phyloP scores from a whole-genome alignment of 1,140 invertebrate genomes.

The Drosophila arizonae region DNA sequence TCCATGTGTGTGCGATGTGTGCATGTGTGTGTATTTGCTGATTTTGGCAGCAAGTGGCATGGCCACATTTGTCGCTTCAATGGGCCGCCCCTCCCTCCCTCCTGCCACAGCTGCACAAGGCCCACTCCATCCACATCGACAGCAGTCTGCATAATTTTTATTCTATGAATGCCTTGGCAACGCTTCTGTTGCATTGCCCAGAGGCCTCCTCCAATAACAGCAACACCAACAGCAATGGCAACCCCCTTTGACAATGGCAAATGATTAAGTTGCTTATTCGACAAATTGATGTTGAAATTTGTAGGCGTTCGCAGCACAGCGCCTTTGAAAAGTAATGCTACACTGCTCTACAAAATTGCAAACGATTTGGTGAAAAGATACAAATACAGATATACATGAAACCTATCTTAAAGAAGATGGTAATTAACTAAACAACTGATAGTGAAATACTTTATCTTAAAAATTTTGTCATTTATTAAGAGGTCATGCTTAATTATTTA shows the following conservation, averaged over 20 bases:
- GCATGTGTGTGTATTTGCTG: slow-evolving; percentile 44
- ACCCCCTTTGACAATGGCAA: slow-evolving; percentile 68
- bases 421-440: too few relatives aligned
- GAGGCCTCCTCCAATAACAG: slow-evolving; percentile 1
- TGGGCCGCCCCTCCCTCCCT: slow-evolving; percentile 14
- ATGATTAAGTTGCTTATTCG: slow-evolving; percentile 80
- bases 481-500: too few relatives aligned
- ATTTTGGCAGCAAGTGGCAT: slow-evolving; percentile 79
- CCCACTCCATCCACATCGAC: slow-evolving; percentile 22
- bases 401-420: too few relatives aligned
- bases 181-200: slow-evolving; percentile 38
- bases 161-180: slow-evolving; percentile 63
- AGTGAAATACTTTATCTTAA: too few relatives aligned
- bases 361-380: background rate
- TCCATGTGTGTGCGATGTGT: slow-evolving; percentile 11
- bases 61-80: slow-evolving; percentile 76
- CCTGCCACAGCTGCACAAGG: background rate
- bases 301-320: slow-evolving; percentile 17
- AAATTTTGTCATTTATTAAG: too few relatives aligned
- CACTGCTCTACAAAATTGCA: background rate
- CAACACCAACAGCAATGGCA: slow-evolving; percentile 3
- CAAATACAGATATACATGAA: too few relatives aligned
- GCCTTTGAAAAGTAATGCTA: slow-evolving; percentile 4
- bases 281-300: slow-evolving; percentile 72
- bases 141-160: slow-evolving; percentile 77